Evolutionary conservation across 2,888 invertebrate species (phyloP), one percentile per base, ranked within the genome.

Genomic region (Drosophila testacea): DNA sequence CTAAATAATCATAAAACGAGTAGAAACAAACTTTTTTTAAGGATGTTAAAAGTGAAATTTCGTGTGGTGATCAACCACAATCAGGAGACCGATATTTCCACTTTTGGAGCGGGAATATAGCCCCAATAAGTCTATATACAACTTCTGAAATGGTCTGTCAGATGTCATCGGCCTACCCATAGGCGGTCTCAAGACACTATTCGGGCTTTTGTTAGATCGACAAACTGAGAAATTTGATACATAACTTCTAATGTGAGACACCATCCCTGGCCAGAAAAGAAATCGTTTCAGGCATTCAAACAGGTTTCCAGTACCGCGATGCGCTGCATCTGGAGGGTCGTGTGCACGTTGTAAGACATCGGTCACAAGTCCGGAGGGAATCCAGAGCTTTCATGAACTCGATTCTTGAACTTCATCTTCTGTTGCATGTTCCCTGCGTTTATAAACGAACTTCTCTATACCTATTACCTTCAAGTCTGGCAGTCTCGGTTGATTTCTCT

Each of bases 51-150:
- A 32, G 47, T 47, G 30, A 9, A 47, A 47, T 27, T 46, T 28
- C 4, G 47, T 47, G 30, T 47, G 30, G 10, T 50, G 30, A n/a
- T 46, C 46, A 11, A 28, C 46, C 6, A 46, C 28, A 6, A 55
- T 42, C 4, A 54, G 9, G 5, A 38, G 6, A 4, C 57, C 46
- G 11, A 47, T 47, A 27, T 47, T 38, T 4, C 46, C 46, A 7
- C 7, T 28, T 2, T 57, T 57, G 2, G 46, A 38, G 0, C 46
- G 11, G 6, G 56, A 36, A 10, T 38, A 56, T 28, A 36, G 27
- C 6, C 56, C 56, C 11, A 55, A 42, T 4, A 55, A 7, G 5
- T 55, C 42, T 6, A 55, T 44, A 22, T 55, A 42, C 4, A 55
- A 27, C 6, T 34, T 34, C 32, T 44, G 42, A 7, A 55, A 3